A percentile compares a stretch with the other conserved stretches of the same genome.
Conservation (phyloP, 2,113 vertebrate species). For the Acanthochromis polyacanthus region DNA sequence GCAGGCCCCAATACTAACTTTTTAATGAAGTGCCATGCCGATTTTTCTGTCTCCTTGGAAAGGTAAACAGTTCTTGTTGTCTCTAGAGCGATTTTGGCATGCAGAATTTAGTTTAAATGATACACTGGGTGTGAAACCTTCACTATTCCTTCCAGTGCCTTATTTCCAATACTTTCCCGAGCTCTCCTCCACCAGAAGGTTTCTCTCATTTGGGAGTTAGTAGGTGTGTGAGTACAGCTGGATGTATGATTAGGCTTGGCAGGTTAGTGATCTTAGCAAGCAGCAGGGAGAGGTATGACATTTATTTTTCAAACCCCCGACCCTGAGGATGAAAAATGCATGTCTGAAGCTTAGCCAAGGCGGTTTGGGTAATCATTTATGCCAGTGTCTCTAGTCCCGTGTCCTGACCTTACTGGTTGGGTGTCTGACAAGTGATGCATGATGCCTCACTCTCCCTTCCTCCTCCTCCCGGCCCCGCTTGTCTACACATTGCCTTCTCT, state of each 20-base stretch:
- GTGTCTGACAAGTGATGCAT: conserved; percentile 76
- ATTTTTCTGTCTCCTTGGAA: conserved; percentile 42
- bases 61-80: conserved; percentile 51
- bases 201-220: conserved; percentile 63
- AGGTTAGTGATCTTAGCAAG: conserved; percentile 73
- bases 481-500: conserved; percentile 27
- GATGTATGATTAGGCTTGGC: conserved; percentile 74
- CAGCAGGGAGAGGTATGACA: conserved; percentile 72
- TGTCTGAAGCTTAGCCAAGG: conserved; percentile 73
- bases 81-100: conserved; percentile 14
- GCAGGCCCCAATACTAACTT: conserved; percentile 36
- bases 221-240: conserved; percentile 48
- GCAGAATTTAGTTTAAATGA: conserved; percentile 33
- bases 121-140: conserved; percentile 29
- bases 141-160: conserved; percentile 19
- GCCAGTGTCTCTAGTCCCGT: conserved; percentile 70
- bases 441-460: conserved; percentile 45
- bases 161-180: conserved; percentile 42
- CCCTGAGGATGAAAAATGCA: conserved; percentile 81
- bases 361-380: conserved; percentile 79
- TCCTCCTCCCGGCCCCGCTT: neutral
- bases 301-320: conserved; percentile 80
- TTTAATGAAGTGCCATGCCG: conserved; percentile 53
- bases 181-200: conserved; percentile 31
- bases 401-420: conserved; percentile 68